phyloP scores from a whole-genome alignment of 2,888 invertebrate genomes.

The Plebejus argus region DNA sequence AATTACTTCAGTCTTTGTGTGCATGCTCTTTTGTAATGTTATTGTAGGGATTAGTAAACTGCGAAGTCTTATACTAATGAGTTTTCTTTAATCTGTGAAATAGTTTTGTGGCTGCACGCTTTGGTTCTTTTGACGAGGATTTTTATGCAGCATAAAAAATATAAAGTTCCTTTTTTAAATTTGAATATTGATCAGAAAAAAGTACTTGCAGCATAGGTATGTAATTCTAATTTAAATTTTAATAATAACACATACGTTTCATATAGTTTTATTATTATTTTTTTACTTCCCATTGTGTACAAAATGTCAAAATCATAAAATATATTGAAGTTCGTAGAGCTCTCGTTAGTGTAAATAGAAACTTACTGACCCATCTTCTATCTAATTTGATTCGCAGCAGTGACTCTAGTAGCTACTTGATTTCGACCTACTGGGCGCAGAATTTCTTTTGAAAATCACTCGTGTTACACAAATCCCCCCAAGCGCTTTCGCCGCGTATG shows the following conservation, averaged over 20 bases:
- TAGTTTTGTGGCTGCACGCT: conserved; percentile 40
- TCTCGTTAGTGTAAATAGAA: not conserved
- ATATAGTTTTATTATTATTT: too few species aligned
- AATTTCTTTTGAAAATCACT: conserved; percentile 11
- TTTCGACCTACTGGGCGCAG: not conserved
- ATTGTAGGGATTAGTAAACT: conserved; percentile 61
- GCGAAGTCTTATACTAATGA: conserved; percentile 64
- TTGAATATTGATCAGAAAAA: not conserved
- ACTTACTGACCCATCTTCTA: not conserved
- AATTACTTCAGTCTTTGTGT: conserved; percentile 73
- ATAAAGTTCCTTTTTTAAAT: not conserved
- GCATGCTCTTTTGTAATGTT: conserved; percentile 67
- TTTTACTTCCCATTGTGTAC: too few species aligned
- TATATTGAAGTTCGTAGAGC: not conserved
- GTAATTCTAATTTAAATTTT: not conserved
- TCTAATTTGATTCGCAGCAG: not conserved
- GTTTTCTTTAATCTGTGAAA: conserved; percentile 52
- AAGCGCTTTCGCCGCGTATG: conserved; percentile 45
- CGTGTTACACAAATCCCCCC: conserved; percentile 32
- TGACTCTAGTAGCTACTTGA: not conserved
- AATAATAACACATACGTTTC: too few species aligned
- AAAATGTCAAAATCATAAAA: not conserved
- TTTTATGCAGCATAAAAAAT: not conserved
- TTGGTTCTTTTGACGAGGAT: not conserved
- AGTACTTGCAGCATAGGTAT: not conserved